Percentiles rank a stretch among this genome's conserved stretches.
phyloP scores from a whole-genome alignment of 2,113 vertebrate genomes.

The Ochotona curzoniae region DNA sequence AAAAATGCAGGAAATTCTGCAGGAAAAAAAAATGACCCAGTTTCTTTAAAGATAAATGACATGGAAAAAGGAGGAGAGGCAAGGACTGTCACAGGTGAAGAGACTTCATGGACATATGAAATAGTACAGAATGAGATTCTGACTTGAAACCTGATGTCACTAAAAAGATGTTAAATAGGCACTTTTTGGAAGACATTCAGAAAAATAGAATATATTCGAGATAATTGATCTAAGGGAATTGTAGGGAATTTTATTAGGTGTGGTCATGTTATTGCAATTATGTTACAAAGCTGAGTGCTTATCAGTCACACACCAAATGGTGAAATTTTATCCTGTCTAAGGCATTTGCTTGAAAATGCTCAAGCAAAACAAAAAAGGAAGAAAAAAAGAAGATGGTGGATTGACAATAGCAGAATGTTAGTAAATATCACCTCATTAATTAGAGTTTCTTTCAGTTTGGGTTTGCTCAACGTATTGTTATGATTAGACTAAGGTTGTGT shows the following conservation, averaged over 20 bases:
- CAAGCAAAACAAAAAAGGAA: not conserved
- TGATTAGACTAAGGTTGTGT: not conserved
- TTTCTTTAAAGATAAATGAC: constrained; percentile 58
- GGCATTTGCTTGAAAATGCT: constrained; percentile 43
- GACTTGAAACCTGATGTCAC: not conserved
- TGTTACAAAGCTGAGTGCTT: not conserved
- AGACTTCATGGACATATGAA: not conserved
- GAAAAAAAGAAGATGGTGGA: not conserved
- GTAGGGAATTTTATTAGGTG: not conserved
- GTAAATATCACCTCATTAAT: not conserved
- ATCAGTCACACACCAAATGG: not conserved
- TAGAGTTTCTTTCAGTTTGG: not conserved
- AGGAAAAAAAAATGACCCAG: constrained; percentile 54
- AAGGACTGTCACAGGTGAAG: not conserved
- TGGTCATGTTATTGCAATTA: not conserved
- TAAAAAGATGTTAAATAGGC: not conserved
- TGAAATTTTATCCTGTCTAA: constrained; percentile 28
- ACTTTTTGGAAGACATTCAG: not conserved
- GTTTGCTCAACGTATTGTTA: not conserved
- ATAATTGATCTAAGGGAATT: not conserved
- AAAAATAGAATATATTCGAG: not conserved
- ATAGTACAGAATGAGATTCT: not conserved
- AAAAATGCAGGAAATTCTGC: constrained; percentile 55
- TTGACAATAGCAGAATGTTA: not conserved
- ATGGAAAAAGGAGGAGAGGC: not conserved